Conservation (phyloP, 2,888 invertebrate species). For the Erebia palarica region DNA sequence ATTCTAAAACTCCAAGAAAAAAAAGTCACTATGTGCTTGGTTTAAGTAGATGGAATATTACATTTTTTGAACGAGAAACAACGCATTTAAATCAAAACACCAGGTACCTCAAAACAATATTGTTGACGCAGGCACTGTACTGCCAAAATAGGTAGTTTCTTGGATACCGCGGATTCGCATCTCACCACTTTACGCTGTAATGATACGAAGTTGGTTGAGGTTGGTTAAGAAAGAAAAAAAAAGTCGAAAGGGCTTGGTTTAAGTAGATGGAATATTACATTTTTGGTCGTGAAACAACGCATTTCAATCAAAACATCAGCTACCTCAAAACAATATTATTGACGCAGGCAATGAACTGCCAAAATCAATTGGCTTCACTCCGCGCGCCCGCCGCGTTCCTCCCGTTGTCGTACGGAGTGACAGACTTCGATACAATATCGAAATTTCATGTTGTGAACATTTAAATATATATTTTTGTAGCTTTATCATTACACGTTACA, state of each 20-base stretch:
- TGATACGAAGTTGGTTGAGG: too few species aligned
- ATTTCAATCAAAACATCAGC: constrained; percentile 57
- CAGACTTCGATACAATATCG: constrained; percentile 27
- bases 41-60: background rate
- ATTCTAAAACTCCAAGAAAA: background rate
- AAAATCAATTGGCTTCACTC: constrained; percentile 60
- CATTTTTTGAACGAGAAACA: too few species aligned
- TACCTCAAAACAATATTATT: constrained; percentile 55
- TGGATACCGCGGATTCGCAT: too few species aligned
- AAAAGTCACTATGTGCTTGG: background rate
- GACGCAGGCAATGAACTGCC: constrained; percentile 63
- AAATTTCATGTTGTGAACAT: background rate
- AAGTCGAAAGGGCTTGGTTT: too few species aligned
- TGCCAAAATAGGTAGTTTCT: too few species aligned
- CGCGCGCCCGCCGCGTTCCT: constrained; percentile 43
- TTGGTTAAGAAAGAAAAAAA: too few species aligned
- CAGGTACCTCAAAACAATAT: constrained; percentile 47
- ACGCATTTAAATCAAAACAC: constrained; percentile 60
- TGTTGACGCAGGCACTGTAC: constrained; percentile 66
- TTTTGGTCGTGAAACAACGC: constrained; percentile 47
- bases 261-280: background rate
- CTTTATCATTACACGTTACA: background rate
- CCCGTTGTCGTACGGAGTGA: constrained; percentile 28
- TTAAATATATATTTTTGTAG: background rate
- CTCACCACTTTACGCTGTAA: too few species aligned